Conservation (phyloP, 1,140 invertebrate genomes). For the Bursaphelenchus mucronatus region DNA sequence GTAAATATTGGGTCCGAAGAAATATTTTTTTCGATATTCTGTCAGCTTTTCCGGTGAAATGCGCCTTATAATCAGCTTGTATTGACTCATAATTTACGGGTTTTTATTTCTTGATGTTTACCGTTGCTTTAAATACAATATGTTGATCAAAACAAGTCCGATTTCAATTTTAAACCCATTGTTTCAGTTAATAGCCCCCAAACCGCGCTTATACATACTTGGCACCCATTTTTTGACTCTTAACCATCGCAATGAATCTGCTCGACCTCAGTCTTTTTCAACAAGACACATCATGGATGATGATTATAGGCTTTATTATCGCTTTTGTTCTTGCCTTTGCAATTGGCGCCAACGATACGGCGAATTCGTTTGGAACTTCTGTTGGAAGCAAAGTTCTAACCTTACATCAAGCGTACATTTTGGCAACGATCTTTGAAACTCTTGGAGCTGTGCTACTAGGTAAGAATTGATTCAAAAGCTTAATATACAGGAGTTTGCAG, state of each 20-base stretch:
- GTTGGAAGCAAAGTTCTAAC: slow-evolving; percentile 94
- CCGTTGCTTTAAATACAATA: too few relatives aligned
- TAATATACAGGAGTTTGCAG: slow-evolving; percentile 65
- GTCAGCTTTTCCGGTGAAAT: too few relatives aligned
- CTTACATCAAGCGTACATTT: slow-evolving; percentile 81
- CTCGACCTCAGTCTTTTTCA: slow-evolving; percentile 27
- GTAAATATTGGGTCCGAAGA: too few relatives aligned
- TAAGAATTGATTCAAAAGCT: neutral
- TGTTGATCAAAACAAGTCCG: too few relatives aligned
- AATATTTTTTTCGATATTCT: too few relatives aligned
- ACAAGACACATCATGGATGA: slow-evolving; percentile 36
- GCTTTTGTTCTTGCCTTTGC: slow-evolving; percentile 79
- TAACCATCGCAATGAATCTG: slow-evolving; percentile 3
- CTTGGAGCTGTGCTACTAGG: slow-evolving; percentile 66
- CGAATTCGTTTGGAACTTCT: slow-evolving; percentile 94
- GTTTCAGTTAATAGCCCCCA: too few relatives aligned
- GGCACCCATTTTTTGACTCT: too few relatives aligned
- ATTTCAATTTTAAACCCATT: too few relatives aligned
- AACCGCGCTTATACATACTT: too few relatives aligned
- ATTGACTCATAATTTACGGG: too few relatives aligned
- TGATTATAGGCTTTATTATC: slow-evolving; percentile 80
- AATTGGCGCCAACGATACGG: slow-evolving; percentile 82
- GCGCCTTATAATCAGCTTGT: too few relatives aligned
- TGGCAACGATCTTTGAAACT: slow-evolving; percentile 90
- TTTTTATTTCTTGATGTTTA: too few relatives aligned